Base-by-base conservation (phyloP, 1,140 invertebrate species). In the Galleria mellonella region DNA sequence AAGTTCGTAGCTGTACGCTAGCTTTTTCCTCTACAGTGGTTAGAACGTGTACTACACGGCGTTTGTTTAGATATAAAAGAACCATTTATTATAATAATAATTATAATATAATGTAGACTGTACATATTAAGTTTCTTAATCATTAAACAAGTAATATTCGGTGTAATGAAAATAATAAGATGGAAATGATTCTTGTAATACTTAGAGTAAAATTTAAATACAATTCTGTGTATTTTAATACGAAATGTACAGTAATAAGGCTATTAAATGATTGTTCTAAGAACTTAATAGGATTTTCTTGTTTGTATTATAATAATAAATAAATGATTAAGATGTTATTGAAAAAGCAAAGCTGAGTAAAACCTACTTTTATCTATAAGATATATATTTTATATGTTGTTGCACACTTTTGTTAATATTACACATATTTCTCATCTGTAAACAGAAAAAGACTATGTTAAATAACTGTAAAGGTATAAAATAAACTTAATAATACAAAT, bases 371-470 rank as follows among this genome's bases (percentile, higher is more conserved):
- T 35, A 47, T 23, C 2, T 23, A 23, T 23, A 3, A 23, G 6
- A 23, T 53, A 58, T 32, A 59, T 61, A 61, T 62, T 64, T 68
- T 62, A 64, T 62, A 62, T 58, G 47, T 64, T 66, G 55, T 67
- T 57, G 54, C 56, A 65, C 58, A 44, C 54, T 68, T 66, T 65
- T 61, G 57, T 66, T 57, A 56, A 55, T 43, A 47, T 35, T 45
- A 61, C 55, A 61, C 50, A 43, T 51, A 43, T 47, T 49, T 59
- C 44, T 55, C 41, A 51, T 66, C 55, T 63, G 55, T 60, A 63
- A 57, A 59, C 54, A 55, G 41, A 52, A 50, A 60, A 55, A 62
- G 49, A 59, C 53, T 57, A 66, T 54, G 60, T 62, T 63, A 55
- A 57, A 59, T 55, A 48, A 66, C 47, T 66, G 59, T 66, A 66